Conservation (phyloP, 2,113 vertebrate species). For the Oceanodroma tethys region DNA sequence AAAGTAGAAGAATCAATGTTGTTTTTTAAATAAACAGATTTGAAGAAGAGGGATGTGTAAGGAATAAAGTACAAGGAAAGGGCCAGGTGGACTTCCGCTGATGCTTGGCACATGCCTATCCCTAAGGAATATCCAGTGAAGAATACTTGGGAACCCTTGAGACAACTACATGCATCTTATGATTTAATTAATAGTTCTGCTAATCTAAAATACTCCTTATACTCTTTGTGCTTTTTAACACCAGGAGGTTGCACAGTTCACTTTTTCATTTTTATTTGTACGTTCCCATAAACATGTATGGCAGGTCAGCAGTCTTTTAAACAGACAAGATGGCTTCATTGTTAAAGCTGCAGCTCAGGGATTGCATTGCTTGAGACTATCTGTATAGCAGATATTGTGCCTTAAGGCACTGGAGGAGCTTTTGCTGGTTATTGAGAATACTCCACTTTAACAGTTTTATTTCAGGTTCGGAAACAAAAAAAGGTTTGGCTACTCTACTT, state of each 20-base stretch:
- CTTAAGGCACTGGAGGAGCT: background rate
- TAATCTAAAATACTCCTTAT: background rate
- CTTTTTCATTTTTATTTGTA: background rate
- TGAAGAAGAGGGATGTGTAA: background rate
- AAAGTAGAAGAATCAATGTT: background rate
- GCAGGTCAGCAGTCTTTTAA: background rate
- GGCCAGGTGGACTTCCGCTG: background rate
- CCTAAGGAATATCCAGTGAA: background rate
- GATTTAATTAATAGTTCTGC: background rate
- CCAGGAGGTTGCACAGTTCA: background rate
- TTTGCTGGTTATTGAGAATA: background rate
- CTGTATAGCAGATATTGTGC: background rate
- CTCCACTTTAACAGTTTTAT: constrained; percentile 33
- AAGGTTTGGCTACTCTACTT: constrained; percentile 42
- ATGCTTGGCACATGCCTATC: background rate
- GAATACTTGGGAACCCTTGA: background rate
- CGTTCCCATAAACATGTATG: accelerated
- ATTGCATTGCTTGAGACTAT: background rate
- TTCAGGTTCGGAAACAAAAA: constrained; percentile 9
- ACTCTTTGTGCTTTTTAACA: background rate
- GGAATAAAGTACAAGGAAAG: background rate
- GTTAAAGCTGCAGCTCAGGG: background rate
- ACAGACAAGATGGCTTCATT: background rate
- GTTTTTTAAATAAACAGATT: background rate
- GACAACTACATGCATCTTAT: background rate